phyloP scores from a whole-genome alignment of 2,113 vertebrate species.

The Pheucticus melanocephalus region DNA sequence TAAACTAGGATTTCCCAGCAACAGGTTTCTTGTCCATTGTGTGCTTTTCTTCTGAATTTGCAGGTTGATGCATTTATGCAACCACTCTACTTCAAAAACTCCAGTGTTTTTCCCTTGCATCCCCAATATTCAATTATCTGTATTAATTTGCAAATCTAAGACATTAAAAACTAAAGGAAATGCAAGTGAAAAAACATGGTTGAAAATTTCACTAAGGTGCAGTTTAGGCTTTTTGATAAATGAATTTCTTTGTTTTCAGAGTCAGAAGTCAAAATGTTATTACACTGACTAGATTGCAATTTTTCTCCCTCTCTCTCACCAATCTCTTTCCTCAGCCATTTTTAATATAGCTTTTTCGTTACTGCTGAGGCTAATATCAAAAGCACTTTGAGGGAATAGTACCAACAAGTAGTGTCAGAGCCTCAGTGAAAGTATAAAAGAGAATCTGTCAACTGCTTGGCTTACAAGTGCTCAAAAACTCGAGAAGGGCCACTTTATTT shows the following conservation, averaged over 20 bases:
- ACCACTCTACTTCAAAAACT: neutral
- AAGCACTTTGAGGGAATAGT: neutral
- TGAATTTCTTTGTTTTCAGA: neutral
- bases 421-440: neutral
- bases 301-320: neutral
- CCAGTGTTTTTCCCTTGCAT: neutral
- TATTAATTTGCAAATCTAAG: neutral
- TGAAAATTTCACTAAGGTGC: neutral
- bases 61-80: neutral
- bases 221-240: neutral
- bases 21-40: neutral
- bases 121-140: neutral
- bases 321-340: neutral
- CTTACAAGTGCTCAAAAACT: neutral
- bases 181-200: neutral
- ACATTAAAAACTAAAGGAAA: neutral
- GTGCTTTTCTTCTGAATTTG: neutral
- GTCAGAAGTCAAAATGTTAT: neutral
- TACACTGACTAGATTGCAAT: neutral
- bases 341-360: neutral
- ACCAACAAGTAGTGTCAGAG: neutral
- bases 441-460: neutral
- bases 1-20: neutral
- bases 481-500: neutral
- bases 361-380: neutral